phyloP scores from a whole-genome alignment of 2,888 invertebrate species.

The Strigamia crassipes region DNA sequence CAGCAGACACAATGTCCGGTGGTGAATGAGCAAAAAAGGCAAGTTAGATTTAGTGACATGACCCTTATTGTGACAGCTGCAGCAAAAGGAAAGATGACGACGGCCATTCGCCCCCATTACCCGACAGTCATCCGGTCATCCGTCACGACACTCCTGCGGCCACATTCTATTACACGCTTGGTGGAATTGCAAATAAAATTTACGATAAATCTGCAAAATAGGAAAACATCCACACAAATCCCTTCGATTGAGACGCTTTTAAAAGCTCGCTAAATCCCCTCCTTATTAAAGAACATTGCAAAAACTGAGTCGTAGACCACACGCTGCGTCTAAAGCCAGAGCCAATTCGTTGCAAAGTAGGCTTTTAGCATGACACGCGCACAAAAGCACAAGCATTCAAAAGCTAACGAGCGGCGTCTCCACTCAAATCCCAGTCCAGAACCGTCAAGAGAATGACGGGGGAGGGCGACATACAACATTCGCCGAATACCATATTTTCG shows the following conservation, averaged over 20 bases:
- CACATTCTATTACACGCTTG: slow-evolving; percentile 38
- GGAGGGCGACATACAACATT: slow-evolving; percentile 12
- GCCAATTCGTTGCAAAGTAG: slow-evolving; percentile 40
- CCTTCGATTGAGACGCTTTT: slow-evolving; percentile 7
- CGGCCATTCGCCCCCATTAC: slow-evolving; percentile 31
- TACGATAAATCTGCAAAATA: slow-evolving; percentile 28
- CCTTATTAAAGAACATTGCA: background rate
- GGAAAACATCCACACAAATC: slow-evolving; percentile 14
- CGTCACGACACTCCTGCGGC: slow-evolving; percentile 25
- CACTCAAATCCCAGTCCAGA: slow-evolving; percentile 35
- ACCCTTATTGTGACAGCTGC: slow-evolving; percentile 28
- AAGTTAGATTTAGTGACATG: slow-evolving; percentile 34
- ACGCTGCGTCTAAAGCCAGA: slow-evolving; percentile 29
- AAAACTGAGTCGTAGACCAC: slow-evolving; percentile 17
- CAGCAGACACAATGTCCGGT: slow-evolving; percentile 4
- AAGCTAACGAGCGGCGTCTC: slow-evolving; percentile 39
- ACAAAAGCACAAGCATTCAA: slow-evolving; percentile 38
- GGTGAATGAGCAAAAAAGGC: slow-evolving; percentile 10
- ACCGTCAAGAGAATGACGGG: slow-evolving; percentile 10
- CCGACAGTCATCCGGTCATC: slow-evolving; percentile 32
- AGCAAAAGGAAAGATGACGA: slow-evolving; percentile 14
- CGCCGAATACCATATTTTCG: slow-evolving; percentile 24
- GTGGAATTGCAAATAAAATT: slow-evolving; percentile 29
- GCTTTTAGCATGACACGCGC: slow-evolving; percentile 42
- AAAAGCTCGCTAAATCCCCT: slow-evolving; percentile 20